Conservation (phyloP, 2,113 vertebrate species). For the Ictalurus punctatus region DNA sequence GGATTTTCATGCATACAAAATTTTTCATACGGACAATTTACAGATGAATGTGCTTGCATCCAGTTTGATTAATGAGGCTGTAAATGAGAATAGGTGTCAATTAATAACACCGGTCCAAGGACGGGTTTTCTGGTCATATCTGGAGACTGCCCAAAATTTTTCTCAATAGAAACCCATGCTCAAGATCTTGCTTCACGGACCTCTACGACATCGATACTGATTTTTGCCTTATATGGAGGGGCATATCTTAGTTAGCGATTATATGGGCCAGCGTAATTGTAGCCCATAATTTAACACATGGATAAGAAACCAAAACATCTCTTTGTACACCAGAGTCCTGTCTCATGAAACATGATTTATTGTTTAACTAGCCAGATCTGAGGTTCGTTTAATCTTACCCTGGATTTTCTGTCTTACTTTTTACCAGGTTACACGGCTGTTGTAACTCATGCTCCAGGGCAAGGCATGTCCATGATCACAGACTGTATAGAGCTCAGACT, state of each 20-base stretch:
- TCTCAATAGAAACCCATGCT: background rate
- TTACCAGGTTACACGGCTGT: background rate
- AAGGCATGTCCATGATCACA: background rate
- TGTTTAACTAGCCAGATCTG: background rate
- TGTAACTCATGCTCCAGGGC: background rate
- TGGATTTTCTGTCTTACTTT: background rate
- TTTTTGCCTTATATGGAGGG: background rate
- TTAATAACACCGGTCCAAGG: background rate
- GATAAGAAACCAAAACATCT: background rate
- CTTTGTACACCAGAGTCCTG: background rate
- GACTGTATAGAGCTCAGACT: background rate
- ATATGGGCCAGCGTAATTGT: conserved; percentile 4
- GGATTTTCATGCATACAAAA: background rate
- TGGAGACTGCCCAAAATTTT: background rate
- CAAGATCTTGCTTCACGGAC: background rate
- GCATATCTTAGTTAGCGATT: conserved; percentile 4
- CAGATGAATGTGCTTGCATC: background rate
- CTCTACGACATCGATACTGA: background rate
- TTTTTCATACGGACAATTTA: background rate
- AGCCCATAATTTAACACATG: background rate
- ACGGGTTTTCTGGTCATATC: background rate
- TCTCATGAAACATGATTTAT: background rate
- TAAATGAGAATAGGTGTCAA: background rate
- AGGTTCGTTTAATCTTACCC: background rate
- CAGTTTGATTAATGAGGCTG: background rate